Conservation (phyloP, 2,113 vertebrate genomes). For the Nothoprocta perdicaria region DNA sequence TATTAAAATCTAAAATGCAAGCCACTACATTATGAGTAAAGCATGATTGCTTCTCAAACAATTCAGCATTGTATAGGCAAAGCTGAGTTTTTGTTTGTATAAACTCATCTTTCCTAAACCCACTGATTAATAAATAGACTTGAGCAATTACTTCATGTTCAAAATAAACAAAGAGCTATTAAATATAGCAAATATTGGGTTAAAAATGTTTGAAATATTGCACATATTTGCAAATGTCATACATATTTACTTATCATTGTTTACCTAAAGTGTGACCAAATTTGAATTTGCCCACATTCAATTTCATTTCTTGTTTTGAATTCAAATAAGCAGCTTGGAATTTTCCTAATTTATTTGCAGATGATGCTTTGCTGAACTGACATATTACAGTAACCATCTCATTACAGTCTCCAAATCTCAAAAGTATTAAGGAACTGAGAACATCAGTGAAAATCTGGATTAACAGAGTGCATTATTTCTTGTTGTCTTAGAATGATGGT, state of each 20-base stretch:
- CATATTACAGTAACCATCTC: neutral
- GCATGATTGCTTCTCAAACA: neutral
- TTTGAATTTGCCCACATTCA: conserved; percentile 43
- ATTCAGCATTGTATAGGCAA: neutral
- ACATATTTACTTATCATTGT: conserved; percentile 63
- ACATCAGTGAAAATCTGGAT: neutral
- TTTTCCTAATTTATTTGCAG: conserved; percentile 66
- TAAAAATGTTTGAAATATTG: conserved; percentile 52
- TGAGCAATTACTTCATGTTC: conserved; percentile 55
- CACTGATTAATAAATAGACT: conserved; percentile 45
- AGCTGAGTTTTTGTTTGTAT: neutral
- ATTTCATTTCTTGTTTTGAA: conserved; percentile 58
- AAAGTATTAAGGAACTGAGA: neutral
- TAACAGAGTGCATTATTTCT: neutral
- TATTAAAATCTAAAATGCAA: conserved; percentile 8
- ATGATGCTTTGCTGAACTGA: conserved; percentile 5
- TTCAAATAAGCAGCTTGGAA: conserved; percentile 45
- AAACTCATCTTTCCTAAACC: conserved; percentile 19
- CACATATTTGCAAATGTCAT: conserved; percentile 43
- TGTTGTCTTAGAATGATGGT: neutral
- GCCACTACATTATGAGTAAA: neutral
- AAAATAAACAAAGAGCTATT: conserved; percentile 64
- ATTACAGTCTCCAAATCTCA: neutral
- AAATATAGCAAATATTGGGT: conserved; percentile 69
- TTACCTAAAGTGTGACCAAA: conserved; percentile 56